Evolutionary conservation across 2,113 vertebrate genomes (phyloP).

Genomic region (Gobio gobio): DNA sequence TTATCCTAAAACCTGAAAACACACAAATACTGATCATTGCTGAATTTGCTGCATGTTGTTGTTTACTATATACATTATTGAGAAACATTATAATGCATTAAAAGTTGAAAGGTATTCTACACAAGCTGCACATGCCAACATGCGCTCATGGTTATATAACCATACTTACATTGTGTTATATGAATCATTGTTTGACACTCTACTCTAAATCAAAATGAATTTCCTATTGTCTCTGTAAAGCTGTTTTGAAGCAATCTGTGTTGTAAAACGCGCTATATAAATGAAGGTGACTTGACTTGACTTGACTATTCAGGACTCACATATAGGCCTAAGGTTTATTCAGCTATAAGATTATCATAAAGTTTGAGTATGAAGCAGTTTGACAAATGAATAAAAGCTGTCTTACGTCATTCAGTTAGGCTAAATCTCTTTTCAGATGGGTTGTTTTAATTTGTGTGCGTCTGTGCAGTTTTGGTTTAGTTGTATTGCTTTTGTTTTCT

Average conservation of each 20-base stretch:
- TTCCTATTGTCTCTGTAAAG: too few species aligned
- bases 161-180: not conserved
- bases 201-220: too few species aligned
- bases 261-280: too few species aligned
- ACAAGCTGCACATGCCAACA: not conserved
- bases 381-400: not conserved
- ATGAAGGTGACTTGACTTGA: too few species aligned
- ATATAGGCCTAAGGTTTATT: not conserved
- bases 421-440: conserved; percentile 48
- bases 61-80: not conserved
- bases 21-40: not conserved
- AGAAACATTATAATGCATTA: not conserved
- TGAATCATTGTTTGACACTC: not conserved
- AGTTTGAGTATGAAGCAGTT: not conserved
- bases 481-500: conserved; percentile 73
- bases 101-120: too few species aligned
- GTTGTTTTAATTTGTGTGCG: conserved; percentile 51
- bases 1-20: conserved; percentile 47
- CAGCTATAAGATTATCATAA: not conserved
- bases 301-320: not conserved
- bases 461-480: conserved; percentile 70
- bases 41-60: not conserved
- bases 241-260: too few species aligned
- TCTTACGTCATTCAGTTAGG: not conserved
- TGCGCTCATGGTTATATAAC: not conserved